These are phyloP conservation scores for Hartigia nigra DNA, from an alignment of 2,888 invertebrate genomes.

Conservation along the genomic window DNA sequence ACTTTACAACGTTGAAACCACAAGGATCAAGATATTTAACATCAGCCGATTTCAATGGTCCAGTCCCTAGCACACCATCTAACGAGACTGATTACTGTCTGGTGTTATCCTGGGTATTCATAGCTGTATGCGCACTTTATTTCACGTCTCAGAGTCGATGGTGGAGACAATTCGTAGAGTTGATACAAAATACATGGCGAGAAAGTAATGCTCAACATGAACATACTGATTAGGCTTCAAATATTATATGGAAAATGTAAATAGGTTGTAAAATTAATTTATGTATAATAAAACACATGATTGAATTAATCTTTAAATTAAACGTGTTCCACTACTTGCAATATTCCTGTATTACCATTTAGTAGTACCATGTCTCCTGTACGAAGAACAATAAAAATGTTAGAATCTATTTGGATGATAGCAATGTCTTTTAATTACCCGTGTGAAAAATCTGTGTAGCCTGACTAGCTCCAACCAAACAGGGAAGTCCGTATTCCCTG, in stretches of 20 bases:
- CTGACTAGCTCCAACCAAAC: conserved; percentile 78
- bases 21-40: conserved; percentile 76
- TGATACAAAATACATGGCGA: conserved; percentile 86
- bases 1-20: conserved; percentile 78
- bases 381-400: conserved; percentile 15
- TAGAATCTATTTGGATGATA: not conserved
- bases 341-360: conserved; percentile 33
- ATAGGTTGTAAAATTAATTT: not conserved
- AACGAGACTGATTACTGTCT: conserved; percentile 85
- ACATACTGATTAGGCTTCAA: conserved; percentile 73
- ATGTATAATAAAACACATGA: not conserved
- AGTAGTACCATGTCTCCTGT: conserved; percentile 43
- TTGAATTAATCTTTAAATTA: not conserved
- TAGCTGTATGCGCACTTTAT: conserved; percentile 78
- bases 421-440: conserved; percentile 62
- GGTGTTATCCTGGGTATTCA: conserved; percentile 87
- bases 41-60: conserved; percentile 82
- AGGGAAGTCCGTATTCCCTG: conserved; percentile 85
- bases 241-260: not conserved
- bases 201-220: conserved; percentile 88
- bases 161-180: conserved; percentile 85
- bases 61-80: conserved; percentile 81
- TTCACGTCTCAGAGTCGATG: conserved; percentile 82
- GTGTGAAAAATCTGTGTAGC: conserved; percentile 77
- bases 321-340: conserved; percentile 34